Conservation (phyloP, 2,888 invertebrate genomes). For the Diarsia mendica region DNA sequence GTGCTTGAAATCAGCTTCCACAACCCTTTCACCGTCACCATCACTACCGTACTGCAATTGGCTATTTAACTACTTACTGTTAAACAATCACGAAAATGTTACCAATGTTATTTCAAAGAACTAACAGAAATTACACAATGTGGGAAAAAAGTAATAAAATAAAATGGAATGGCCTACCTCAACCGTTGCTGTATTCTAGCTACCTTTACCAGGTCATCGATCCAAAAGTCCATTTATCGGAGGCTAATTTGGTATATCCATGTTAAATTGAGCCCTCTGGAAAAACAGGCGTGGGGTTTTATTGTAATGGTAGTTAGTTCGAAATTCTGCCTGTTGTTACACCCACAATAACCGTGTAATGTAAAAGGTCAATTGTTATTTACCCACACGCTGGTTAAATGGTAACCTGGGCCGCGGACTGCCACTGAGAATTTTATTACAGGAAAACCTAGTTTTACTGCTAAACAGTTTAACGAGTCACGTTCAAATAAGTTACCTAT, state of each 20-base stretch:
- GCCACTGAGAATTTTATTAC: background rate
- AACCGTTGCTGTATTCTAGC: background rate
- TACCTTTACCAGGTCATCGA: background rate
- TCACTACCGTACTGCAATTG: too few species aligned
- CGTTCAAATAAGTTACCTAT: too few species aligned
- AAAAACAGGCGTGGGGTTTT: background rate
- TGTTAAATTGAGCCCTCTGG: background rate
- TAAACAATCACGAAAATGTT: too few species aligned
- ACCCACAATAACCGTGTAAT: background rate
- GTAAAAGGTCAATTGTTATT: constrained; percentile 7
- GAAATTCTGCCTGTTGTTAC: background rate
- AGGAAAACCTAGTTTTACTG: background rate
- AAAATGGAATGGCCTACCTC: too few species aligned
- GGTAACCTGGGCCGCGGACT: background rate
- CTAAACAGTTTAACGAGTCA: too few species aligned
- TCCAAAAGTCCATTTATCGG: background rate
- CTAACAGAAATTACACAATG: too few species aligned
- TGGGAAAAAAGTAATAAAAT: too few species aligned
- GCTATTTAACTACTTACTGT: too few species aligned
- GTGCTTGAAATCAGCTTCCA: too few species aligned
- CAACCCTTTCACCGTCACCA: background rate
- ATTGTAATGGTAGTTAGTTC: background rate
- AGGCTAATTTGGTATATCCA: background rate
- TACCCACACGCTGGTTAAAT: constrained; percentile 4
- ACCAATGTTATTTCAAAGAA: too few species aligned